A percentile compares a stretch with the other conserved stretches of the same genome.
Conservation (phyloP, 2,797 vertebrate genomes). For the Threskiornis aethiopicus region DNA sequence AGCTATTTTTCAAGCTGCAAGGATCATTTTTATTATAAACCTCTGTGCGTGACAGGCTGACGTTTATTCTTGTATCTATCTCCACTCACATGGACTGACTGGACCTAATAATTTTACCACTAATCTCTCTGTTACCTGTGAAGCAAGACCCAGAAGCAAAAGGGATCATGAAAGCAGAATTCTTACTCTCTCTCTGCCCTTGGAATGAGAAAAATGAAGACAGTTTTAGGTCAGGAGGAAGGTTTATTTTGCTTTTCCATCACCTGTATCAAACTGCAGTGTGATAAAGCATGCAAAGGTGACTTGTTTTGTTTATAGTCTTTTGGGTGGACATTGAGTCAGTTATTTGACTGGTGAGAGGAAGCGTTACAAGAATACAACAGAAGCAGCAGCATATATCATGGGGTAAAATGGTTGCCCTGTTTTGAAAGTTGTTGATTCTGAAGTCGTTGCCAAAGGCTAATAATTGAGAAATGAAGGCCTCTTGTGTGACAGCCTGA, state of each 20-base stretch:
- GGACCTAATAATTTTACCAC: slow-evolving; percentile 21
- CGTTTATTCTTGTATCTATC: background rate
- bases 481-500: background rate
- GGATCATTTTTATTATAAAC: background rate
- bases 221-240: background rate
- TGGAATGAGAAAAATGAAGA: background rate
- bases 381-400: background rate
- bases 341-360: background rate
- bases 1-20: background rate
- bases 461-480: background rate
- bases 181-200: background rate
- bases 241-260: background rate
- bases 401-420: background rate
- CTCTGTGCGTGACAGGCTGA: background rate
- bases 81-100: background rate
- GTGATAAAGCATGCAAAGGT: background rate
- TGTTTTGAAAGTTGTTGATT: background rate
- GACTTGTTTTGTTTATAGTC: background rate
- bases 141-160: background rate
- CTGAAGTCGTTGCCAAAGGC: background rate
- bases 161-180: background rate
- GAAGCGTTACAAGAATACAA: background rate
- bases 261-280: background rate
- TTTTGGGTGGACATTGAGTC: background rate
- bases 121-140: background rate